A percentile compares a stretch with the other conserved stretches of the same genome.
Conservation (phyloP, 2,797 vertebrate genomes). For the Diplodus puntazzo region DNA sequence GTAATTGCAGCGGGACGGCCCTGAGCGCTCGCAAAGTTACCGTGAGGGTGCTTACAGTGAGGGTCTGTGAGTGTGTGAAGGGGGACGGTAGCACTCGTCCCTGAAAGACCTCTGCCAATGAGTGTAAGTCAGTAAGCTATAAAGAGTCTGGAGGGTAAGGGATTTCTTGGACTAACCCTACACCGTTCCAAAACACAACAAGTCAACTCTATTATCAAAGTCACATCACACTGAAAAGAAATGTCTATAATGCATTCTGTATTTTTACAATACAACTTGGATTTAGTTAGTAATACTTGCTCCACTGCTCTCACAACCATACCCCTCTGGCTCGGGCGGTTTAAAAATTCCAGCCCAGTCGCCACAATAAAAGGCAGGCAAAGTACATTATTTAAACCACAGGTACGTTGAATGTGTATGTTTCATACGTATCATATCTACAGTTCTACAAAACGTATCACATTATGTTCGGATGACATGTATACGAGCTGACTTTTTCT, state of each 20-base stretch:
- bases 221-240: neutral
- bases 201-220: neutral
- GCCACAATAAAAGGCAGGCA: too few species aligned
- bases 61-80: neutral
- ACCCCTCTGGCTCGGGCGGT: neutral
- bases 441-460: too few species aligned
- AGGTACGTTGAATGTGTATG: too few species aligned
- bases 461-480: too few species aligned
- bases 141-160: neutral
- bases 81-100: neutral
- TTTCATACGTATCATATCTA: too few species aligned
- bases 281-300: neutral
- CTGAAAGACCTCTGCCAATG: neutral
- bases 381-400: too few species aligned
- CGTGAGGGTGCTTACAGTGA: neutral
- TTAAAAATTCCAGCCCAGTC: slow-evolving; percentile 1
- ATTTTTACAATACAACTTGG: neutral
- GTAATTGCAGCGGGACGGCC: neutral
- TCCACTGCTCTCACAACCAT: neutral
- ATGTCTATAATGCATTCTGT: neutral
- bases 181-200: neutral
- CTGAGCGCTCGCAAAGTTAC: neutral
- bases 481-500: too few species aligned
- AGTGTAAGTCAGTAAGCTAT: neutral
- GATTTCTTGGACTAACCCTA: neutral